Evolutionary conservation across 2,888 invertebrate genomes (phyloP).

Genomic region (Nebria brevicollis): DNA sequence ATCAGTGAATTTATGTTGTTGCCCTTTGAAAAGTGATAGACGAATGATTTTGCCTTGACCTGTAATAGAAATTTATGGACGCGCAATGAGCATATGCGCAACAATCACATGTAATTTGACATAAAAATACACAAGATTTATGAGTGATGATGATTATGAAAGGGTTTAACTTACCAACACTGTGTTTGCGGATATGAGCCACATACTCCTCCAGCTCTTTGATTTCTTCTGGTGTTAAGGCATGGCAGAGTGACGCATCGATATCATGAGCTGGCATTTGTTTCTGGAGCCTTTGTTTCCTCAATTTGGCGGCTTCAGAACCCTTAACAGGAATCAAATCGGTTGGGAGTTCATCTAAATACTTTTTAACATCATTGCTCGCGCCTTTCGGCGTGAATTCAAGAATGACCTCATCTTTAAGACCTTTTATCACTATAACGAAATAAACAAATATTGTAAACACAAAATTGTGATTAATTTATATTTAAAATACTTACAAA

Average conservation of each 20-base stretch:
- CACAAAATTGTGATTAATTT: background rate
- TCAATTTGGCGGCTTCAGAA: conserved; percentile 79
- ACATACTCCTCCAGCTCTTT: conserved; percentile 62
- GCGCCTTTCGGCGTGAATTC: conserved; percentile 62
- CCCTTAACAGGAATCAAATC: conserved; percentile 83
- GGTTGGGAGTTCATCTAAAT: conserved; percentile 69
- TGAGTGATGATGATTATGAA: background rate
- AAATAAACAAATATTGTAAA: background rate
- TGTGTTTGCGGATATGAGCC: conserved; percentile 59
- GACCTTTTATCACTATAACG: conserved; percentile 58
- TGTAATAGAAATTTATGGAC: conserved; percentile 4
- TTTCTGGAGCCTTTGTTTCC: conserved; percentile 83
- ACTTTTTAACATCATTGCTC: conserved; percentile 60
- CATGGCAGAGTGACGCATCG: conserved; percentile 71
- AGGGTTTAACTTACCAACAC: conserved; percentile 55
- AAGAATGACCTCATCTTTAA: conserved; percentile 60
- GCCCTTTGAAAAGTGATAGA: conserved; percentile 35
- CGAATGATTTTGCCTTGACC: conserved; percentile 48
- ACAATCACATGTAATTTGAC: background rate
- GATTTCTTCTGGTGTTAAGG: conserved; percentile 63
- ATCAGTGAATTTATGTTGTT: conserved; percentile 27
- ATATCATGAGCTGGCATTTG: conserved; percentile 88
- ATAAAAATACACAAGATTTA: too few relatives aligned
- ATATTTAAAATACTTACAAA: conserved; percentile 65
- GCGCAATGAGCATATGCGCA: too few relatives aligned